phyloP scores from a whole-genome alignment of 2,113 vertebrate species.

The Neodon shergylaensis region DNA sequence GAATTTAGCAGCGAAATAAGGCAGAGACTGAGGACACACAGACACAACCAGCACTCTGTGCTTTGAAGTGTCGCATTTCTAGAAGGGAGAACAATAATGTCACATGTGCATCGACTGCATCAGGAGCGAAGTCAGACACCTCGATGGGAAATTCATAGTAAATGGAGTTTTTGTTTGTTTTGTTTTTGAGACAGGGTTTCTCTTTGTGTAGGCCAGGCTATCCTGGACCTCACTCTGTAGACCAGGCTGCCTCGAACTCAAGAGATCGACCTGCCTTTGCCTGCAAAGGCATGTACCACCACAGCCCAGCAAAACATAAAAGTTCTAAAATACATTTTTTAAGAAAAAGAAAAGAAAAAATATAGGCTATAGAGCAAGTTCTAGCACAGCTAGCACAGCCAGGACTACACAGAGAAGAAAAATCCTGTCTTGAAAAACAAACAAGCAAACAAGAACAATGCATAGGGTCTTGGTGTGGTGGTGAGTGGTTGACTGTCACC shows the following conservation, averaged over 20 bases:
- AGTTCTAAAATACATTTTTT: not conserved
- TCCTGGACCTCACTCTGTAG: not conserved
- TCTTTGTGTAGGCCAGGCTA: not conserved
- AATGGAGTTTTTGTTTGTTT: not conserved
- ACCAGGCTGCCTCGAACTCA: not conserved
- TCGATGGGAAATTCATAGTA: not conserved
- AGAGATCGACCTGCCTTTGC: not conserved
- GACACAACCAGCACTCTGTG: conserved; percentile 89
- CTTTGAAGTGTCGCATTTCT: conserved; percentile 90
- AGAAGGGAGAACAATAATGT: not conserved
- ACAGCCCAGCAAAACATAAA: not conserved
- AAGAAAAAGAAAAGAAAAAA: not conserved
- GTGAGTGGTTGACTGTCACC: not conserved
- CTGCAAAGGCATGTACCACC: not conserved
- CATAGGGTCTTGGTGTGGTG: not conserved
- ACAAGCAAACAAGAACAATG: not conserved
- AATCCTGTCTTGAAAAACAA: not conserved
- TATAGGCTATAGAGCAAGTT: not conserved
- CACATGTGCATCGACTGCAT: fast-evolving
- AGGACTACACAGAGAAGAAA: not conserved
- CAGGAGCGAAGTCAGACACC: not conserved
- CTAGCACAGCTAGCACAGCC: not conserved
- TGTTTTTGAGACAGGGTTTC: not conserved
- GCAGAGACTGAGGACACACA: conserved; percentile 90
- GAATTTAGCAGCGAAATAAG: conserved; percentile 96